Evolutionary conservation across 2,113 vertebrate species (phyloP), one percentile per base, ranked within the genome.

Genomic region (Syngnathus scovelli): DNA sequence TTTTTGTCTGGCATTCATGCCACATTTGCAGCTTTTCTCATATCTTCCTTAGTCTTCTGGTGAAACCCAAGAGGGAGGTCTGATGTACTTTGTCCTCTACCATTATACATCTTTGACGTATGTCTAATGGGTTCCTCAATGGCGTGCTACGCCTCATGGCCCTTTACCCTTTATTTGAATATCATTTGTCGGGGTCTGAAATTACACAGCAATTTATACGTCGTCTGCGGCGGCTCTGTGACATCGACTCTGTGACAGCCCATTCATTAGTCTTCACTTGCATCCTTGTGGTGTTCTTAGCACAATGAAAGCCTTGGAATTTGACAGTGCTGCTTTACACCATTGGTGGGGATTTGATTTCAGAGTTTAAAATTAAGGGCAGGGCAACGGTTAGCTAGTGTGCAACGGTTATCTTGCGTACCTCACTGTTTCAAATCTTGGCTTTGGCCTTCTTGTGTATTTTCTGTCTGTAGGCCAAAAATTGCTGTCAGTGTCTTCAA

Each of bases 191-290:
- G 84, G 77, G 81, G 67, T 86, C 86, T 90, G 81, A 90, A 92
- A 92, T 92, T 91, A 90, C 90, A 90, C 83, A 78, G 90, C 87
- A 92, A 92, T 92, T 92, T 90, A 85, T 83, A 78, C 90, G 89
- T 91, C 90, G 90, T 86, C 87, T 78, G 82, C 89, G 85, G 82
- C 89, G 85, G 90, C 87, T 64, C 74, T 82, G 78, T 77, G 77
- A 78, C 80, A 85, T 86, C 86, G 76, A 76, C 72, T 81, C 59
- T 63, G 77, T 84, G 84, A 85, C 85, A 90, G 83, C 84, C 27
- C 82, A 69, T 85, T 91, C 90, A 92, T 91, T 91, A 92, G 78
- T 78, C 67, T 80, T 75, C 78, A 84, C 83, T 74, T 88, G 85
- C 75, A 79, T 72, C 71, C 76, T 82, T 68, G 66, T 43, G 51